Evolutionary conservation across 1,140 invertebrate genomes (phyloP).

Genomic region (Eriocheir sinensis): DNA sequence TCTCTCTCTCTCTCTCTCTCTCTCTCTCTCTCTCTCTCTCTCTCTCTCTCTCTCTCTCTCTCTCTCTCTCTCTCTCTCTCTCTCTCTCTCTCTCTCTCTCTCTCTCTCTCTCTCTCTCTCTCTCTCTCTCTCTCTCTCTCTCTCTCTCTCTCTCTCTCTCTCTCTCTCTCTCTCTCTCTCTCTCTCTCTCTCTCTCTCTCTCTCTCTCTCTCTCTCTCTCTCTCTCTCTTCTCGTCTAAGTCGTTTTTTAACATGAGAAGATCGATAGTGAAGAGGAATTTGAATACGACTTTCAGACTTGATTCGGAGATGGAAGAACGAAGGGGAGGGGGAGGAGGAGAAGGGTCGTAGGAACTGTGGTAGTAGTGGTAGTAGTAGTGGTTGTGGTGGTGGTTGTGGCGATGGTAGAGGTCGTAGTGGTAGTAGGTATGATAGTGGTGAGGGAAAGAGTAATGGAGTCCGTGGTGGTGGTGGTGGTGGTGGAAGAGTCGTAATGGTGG

Average conservation of each 20-base stretch:
- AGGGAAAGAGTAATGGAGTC: not conserved
- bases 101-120: slow-evolving; percentile 9
- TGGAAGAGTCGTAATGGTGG: not conserved
- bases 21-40: not conserved
- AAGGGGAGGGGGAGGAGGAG: not conserved
- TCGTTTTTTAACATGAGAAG: not conserved
- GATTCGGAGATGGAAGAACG: not conserved
- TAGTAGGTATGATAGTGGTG: not conserved
- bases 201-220: not conserved
- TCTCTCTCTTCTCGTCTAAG: slow-evolving; percentile 11
- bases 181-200: slow-evolving; percentile 20
- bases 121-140: slow-evolving; percentile 3
- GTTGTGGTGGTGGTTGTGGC: too few relatives aligned
- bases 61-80: slow-evolving; percentile 5
- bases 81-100: too few relatives aligned
- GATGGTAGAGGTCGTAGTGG: not conserved
- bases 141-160: slow-evolving; percentile 7
- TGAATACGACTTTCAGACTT: not conserved
- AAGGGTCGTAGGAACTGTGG: not conserved
- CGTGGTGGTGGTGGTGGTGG: not conserved
- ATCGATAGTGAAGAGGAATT: slow-evolving; percentile 1
- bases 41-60: slow-evolving; percentile 3
- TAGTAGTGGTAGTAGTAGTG: not conserved
- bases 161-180: too few relatives aligned
- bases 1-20: slow-evolving; percentile 12